Base-by-base conservation (phyloP, 2,888 invertebrate genomes). In the Melitaea athalia region DNA sequence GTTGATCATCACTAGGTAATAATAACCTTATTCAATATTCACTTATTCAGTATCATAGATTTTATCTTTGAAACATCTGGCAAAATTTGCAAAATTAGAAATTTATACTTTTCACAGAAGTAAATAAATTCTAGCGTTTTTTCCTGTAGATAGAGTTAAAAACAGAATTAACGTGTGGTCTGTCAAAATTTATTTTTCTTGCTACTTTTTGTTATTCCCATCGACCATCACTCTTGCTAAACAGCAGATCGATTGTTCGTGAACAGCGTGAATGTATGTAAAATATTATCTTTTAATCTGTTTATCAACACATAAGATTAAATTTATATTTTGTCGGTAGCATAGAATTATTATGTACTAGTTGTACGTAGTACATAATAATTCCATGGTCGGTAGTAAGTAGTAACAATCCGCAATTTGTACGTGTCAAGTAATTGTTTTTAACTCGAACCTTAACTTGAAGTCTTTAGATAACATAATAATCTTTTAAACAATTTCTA, bases 31-130 rank as follows among this genome's bases (percentile, higher is more conserved):
- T 38, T n/a, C 14, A n/a, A 5, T 49, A n/a, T 33, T n/a, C n/a
- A n/a, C n/a, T n/a, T n/a, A n/a, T n/a, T n/a, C n/a, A n/a, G n/a
- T 2, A 2, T 24, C 24, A 52, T 52, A 31, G 12, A 14, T 55
- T 24, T 55, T 33, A 55, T 14, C 33, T 55, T 55, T 55, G 31
- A 55, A 55, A 57, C 65, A 65, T 65, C 65, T 65, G 65, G 65
- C 59, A 52, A 65, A 65, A 60, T 60, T 65, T 60, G 65, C 59
- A 52, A 65, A 65, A 60, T 60, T 45, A 65, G 60, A 65, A 65
- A 65, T 65, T 42, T 4, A 42, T 57, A 38, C 8, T 52, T 45
- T 52, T 1, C 15, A 24, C 12, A 33, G 42, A 53, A 42, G 43
- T 60, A 24, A 38, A 45, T 65, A 60, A 53, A 47, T 65, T 60